Percentiles rank a stretch among this genome's conserved stretches.
Evolutionary conservation across 2,888 invertebrate genomes (phyloP).

Genomic region (Doris montereyensis): DNA sequence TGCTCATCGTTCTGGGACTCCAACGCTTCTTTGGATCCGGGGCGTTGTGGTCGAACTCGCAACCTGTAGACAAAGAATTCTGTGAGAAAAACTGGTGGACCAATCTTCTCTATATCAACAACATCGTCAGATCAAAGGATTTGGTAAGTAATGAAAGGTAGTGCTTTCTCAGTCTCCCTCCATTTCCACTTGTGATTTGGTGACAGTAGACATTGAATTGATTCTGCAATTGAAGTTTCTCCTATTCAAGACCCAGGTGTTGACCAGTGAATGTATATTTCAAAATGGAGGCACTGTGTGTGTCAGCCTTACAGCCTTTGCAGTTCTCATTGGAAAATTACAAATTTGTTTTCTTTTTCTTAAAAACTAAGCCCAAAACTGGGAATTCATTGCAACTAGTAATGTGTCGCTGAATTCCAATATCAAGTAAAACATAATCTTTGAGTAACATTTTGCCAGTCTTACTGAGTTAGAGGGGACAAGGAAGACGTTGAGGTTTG

Average conservation of each 20-base stretch:
- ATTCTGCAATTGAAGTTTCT: not conserved
- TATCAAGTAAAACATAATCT: no score
- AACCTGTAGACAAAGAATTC: conserved; percentile 47
- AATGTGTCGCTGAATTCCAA: no score
- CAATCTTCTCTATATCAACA: conserved; percentile 65
- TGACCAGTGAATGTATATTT: not conserved
- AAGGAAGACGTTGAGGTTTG: no score
- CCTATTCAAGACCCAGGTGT: not conserved
- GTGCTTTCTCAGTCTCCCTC: not conserved
- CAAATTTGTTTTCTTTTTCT: no score
- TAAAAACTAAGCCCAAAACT: no score
- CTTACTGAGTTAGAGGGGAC: no score
- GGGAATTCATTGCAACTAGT: no score
- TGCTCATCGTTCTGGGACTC: conserved; percentile 50
- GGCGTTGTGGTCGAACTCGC: conserved; percentile 53
- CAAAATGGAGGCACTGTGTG: not conserved
- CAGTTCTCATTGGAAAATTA: no score
- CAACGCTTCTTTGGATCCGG: conserved; percentile 50
- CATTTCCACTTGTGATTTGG: not conserved
- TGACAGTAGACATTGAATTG: no score
- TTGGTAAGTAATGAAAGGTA: conserved; percentile 51
- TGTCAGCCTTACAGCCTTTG: no score
- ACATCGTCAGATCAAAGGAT: conserved; percentile 48
- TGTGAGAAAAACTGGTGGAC: conserved; percentile 63
- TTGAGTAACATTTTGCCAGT: no score